Base-by-base conservation (phyloP, 37 sponge, comb jelly and placozoan species). In the Aphrocallistes beatrix region DNA sequence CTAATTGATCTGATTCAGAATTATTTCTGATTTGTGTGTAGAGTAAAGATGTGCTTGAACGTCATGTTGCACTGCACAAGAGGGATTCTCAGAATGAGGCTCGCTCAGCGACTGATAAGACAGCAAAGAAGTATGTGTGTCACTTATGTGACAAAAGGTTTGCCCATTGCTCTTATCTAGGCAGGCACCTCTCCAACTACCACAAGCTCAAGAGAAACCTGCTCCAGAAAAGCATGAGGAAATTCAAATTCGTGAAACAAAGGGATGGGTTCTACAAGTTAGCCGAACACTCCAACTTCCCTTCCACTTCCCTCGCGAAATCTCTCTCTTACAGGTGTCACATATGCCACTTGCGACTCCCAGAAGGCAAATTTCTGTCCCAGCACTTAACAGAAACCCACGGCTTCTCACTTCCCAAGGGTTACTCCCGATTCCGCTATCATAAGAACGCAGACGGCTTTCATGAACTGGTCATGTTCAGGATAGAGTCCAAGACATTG, bases 391-490 rank as follows among this genome's bases (percentile, higher is more conserved):
- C n/a, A 28, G 25, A 6, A 1, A 32, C 34, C 25, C 75, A 60
- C 34, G 75, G 32, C 17, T 60, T 60, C 17, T 60, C 75, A 13
- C 75, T 60, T 13, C 75, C 75, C 75, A 21, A 21, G 75, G 75
- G 75, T 3, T 60, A 60, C 75, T 60, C 75, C 17, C 75, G 75
- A 6, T 60, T 60, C 75, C 25, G 75, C 6, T 60, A 60, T 13
- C 75, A 25, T 13, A 60, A 28, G 75, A 60, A 60, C 75, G 10
- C 75, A 13, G 75, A 60, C 10, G 75, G 75, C 28, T 60, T 60
- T 30, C 75, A 60, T 13, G 75, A 60, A 60, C 75, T 60, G 75
- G 75, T 60, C 25, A 60, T 28, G 75, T 60, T 60, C 75, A 19
- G 75, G 8, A 60, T 60, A 60, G 75, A 60, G 34, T 60, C 75